These are phyloP conservation scores for Podarcis raffonei DNA, from an alignment of 2,113 vertebrate species.

Conservation along the genomic window DNA sequence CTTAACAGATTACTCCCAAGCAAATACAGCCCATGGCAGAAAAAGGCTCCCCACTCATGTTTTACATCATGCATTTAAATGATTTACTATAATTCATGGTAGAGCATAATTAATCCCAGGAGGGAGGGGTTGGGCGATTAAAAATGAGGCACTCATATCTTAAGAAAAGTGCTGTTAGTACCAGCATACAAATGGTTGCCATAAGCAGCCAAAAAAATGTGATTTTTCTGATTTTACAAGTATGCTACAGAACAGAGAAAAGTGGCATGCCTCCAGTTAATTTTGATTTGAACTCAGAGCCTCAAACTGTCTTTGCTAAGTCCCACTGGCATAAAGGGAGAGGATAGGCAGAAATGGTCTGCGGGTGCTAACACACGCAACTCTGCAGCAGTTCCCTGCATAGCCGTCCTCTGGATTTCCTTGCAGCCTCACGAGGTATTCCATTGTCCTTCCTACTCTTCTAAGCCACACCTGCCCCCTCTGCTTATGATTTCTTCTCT, in stretches of 20 bases:
- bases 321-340: background rate
- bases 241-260: background rate
- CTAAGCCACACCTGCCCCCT: background rate
- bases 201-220: no score
- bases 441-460: background rate
- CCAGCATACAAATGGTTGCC: no score
- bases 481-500: accelerated
- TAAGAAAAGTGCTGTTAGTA: no score
- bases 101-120: no score
- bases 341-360: background rate
- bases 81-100: background rate
- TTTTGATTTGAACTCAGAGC: background rate
- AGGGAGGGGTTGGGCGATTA: no score
- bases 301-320: background rate
- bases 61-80: background rate
- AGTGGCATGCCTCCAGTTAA: background rate
- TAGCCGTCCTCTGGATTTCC: background rate
- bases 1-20: background rate
- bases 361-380: background rate
- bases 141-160: no score
- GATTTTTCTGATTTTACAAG: background rate
- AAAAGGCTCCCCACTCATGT: background rate
- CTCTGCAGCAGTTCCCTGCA: background rate
- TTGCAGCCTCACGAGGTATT: no score
- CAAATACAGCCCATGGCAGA: background rate